Base-by-base conservation (phyloP, 2,113 vertebrate species). In the Chunga burmeisteri region DNA sequence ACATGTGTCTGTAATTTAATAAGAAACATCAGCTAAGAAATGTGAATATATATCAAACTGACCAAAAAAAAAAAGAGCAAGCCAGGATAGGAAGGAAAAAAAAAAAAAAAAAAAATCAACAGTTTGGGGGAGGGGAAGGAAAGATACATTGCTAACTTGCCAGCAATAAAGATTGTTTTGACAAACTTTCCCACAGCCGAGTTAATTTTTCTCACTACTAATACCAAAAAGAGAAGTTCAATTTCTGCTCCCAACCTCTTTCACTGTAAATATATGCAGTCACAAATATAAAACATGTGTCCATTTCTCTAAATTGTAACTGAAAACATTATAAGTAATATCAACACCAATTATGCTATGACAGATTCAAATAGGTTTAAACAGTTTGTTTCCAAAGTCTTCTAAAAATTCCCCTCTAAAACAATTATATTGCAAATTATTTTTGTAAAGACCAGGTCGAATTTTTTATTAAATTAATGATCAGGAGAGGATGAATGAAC, bases 1-100 rank as follows among this genome's bases (percentile, higher is more conserved):
- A 98, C 88, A 91, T 96, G 94, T 96, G 98, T 98, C 98, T 98
- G 96, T 98, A 98, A 99, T 99, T 98, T 98, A 98, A 99, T 99
- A 98, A 98, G 98, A 98, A 98, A 97, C 95, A 96, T 96, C 91
- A 98, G 97, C 97, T n/a, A 93, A 98, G 95, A 98, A 98, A 95
- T 94, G 53, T 96, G 95, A 98, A 97, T 96, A 96, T 97, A 98
- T 96, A 97, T 97, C 94, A 97, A 97, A 97, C 98, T 97, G 98
- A 98, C 97, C 13, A 40, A 61, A 58, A 50, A 98, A 98, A 46
- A 29, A 78, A 67, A 72, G 98, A 72, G 98, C 97, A 27, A 50
- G 90, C 96, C 96, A 97, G 92, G 90, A 97, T 29, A 77, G 86
- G 91, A 95, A 16, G 53, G 9, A 27, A 44, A 62, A 66, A 61